These are phyloP conservation scores for Scalopus aquaticus DNA, from an alignment of 2,113 vertebrate species.

Conservation along the genomic window DNA sequence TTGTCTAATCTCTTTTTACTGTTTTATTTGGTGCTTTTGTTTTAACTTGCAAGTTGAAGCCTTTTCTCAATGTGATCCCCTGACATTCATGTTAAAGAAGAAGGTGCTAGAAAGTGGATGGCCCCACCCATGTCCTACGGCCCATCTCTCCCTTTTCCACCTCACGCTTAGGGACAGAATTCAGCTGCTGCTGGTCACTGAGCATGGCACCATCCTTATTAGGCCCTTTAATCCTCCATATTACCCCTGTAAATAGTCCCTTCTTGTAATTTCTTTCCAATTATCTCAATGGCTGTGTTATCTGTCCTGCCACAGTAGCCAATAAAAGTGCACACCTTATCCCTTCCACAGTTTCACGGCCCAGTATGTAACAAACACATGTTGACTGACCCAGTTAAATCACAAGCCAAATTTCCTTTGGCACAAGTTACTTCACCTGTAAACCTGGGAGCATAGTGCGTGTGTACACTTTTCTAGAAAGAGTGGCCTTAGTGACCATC, in stretches of 20 bases:
- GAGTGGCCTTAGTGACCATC: background rate
- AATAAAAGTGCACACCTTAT: background rate
- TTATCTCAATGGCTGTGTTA: background rate
- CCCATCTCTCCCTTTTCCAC: accelerated
- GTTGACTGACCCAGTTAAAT: background rate
- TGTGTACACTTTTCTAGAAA: background rate
- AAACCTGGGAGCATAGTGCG: background rate
- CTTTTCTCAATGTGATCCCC: background rate
- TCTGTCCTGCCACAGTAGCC: background rate
- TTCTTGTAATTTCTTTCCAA: background rate
- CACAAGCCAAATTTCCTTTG: background rate
- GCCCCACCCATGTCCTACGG: accelerated
- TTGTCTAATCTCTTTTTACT: background rate
- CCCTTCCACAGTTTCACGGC: background rate
- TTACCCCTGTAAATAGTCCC: background rate
- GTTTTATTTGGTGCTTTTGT: background rate
- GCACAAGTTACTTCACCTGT: background rate
- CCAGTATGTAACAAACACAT: background rate
- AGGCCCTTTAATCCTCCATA: background rate
- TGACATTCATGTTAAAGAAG: background rate
- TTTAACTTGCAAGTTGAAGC: background rate
- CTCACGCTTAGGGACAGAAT: background rate
- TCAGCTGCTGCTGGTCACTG: background rate
- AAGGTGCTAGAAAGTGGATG: background rate
- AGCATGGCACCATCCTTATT: background rate